These are phyloP conservation scores for Drosophila longiperda DNA, from an alignment of 2,888 invertebrate species.

Conservation along the genomic window DNA sequence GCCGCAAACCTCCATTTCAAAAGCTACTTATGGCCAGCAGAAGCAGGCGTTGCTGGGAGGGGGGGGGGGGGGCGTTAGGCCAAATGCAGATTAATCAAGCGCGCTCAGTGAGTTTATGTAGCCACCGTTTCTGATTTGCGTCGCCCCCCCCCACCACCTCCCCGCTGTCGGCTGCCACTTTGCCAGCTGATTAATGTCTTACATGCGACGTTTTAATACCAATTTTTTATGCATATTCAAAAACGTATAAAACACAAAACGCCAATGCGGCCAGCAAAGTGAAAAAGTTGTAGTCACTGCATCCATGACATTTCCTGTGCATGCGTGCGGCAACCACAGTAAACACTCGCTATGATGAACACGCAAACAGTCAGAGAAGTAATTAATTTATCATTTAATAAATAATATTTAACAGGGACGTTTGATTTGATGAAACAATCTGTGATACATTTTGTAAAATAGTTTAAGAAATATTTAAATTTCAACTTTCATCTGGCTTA, in stretches of 20 bases:
- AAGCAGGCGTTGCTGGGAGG: not conserved
- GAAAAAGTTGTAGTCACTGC: constrained; percentile 68
- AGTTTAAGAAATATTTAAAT: not conserved
- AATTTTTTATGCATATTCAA: constrained; percentile 79
- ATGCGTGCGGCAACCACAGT: constrained; percentile 56
- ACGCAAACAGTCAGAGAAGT: not conserved
- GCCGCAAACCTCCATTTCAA: constrained; percentile 30
- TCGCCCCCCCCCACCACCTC: not conserved
- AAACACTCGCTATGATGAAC: not conserved
- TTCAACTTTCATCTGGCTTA: not conserved
- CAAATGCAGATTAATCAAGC: constrained; percentile 77
- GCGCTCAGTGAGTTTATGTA: constrained; percentile 70
- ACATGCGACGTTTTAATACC: constrained; percentile 81
- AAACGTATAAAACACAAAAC: constrained; percentile 50
- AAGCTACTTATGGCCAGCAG: constrained; percentile 56
- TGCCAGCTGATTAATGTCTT: constrained; percentile 79
- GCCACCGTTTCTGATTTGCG: constrained; percentile 51
- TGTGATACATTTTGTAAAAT: not conserved
- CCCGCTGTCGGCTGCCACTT: constrained; percentile 70
- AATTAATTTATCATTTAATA: not conserved
- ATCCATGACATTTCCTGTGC: constrained; percentile 77
- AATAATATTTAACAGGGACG: not conserved
- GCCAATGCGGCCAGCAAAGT: constrained; percentile 44
- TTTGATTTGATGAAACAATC: no score
- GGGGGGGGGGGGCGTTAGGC: constrained; percentile 9